Evolutionary conservation across 1,140 invertebrate species (phyloP).

Genomic region (Euglossa dilemma): DNA sequence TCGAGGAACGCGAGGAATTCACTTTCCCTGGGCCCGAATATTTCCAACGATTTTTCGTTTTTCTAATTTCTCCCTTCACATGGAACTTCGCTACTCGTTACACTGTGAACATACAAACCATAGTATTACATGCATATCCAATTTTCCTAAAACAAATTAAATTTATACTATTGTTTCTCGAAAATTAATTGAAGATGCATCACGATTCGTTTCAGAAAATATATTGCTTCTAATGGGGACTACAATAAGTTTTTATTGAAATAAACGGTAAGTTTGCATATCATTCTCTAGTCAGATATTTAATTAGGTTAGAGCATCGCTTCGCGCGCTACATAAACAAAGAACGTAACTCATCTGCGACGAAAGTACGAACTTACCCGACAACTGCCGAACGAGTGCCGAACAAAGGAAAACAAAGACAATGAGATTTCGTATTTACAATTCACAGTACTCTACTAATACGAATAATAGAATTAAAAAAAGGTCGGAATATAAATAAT

Average conservation of each 20-base stretch:
- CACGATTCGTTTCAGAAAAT: neutral
- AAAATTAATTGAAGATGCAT: neutral
- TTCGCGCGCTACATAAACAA: no score
- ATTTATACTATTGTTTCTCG: neutral
- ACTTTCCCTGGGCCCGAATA: conserved; percentile 13
- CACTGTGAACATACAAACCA: neutral
- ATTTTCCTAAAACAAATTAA: neutral
- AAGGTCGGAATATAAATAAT: no score
- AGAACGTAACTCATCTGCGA: no score
- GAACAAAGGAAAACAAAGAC: no score
- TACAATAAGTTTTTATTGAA: neutral
- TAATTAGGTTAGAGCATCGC: no score
- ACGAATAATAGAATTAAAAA: no score
- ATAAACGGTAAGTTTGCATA: neutral
- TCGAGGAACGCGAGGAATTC: conserved; percentile 29
- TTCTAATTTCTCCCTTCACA: conserved; percentile 23
- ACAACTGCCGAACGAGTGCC: no score
- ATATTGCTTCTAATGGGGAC: neutral
- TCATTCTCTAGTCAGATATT: no score
- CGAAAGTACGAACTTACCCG: no score
- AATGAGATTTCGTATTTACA: no score
- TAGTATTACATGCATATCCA: neutral
- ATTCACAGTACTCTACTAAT: no score
- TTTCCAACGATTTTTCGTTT: conserved; percentile 20
- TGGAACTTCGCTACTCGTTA: neutral